A percentile compares a stretch with the other conserved stretches of the same genome.
Conservation (phyloP, 1,140 invertebrate genomes). For the Papilio polyxenes region DNA sequence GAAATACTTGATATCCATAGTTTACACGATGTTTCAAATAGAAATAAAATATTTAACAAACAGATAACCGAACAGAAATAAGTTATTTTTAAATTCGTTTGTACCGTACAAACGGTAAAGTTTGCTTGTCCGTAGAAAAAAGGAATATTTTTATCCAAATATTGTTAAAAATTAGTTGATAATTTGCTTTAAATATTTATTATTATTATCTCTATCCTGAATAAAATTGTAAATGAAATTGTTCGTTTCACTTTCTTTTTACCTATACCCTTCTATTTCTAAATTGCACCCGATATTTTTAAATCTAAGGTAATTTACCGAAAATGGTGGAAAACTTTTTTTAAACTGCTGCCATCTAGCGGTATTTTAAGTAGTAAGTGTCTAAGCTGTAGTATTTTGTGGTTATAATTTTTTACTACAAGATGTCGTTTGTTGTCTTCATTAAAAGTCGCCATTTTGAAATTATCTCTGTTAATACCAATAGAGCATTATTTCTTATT, state of each 20-base stretch:
- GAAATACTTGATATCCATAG: slow-evolving; percentile 28
- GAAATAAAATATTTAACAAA: slow-evolving; percentile 35
- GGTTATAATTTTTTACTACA: neutral
- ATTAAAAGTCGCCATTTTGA: too few species aligned
- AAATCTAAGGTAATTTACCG: too few species aligned
- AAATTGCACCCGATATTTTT: too few species aligned
- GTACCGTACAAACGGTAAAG: slow-evolving; percentile 65
- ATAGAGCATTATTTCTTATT: too few species aligned
- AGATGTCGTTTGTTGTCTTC: neutral
- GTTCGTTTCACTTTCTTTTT: slow-evolving; percentile 50
- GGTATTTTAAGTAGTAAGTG: neutral
- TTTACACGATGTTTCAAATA: slow-evolving; percentile 25
- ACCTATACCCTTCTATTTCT: neutral
- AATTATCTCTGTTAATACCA: too few species aligned
- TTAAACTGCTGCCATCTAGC: neutral
- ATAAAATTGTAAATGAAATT: slow-evolving; percentile 68
- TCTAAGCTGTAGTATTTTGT: neutral
- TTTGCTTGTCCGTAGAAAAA: slow-evolving; percentile 58
- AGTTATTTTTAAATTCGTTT: slow-evolving; percentile 61
- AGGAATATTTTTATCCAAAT: slow-evolving; percentile 55
- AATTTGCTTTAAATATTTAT: slow-evolving; percentile 72
- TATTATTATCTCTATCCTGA: slow-evolving; percentile 65
- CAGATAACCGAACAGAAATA: slow-evolving; percentile 46
- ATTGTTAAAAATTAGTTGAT: slow-evolving; percentile 65
- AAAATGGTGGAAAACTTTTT: neutral